Conservation (phyloP, 1,140 invertebrate genomes). For the Holotrichia oblita region DNA sequence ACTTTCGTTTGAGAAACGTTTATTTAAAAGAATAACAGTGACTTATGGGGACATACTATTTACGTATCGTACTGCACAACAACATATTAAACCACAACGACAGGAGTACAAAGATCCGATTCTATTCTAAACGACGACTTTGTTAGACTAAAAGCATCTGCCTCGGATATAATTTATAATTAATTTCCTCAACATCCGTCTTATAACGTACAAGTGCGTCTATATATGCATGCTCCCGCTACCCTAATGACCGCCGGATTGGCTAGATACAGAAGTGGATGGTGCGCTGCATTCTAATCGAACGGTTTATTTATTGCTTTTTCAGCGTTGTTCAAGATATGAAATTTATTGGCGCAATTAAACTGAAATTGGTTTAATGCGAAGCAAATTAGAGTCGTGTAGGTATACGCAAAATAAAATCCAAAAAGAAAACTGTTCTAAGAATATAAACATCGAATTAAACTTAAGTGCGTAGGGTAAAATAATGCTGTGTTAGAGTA, state of each 20-base stretch:
- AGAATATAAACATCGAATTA: neutral
- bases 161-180: conserved; percentile 17
- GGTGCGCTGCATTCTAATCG: conserved; percentile 7
- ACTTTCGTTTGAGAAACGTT: too few relatives aligned
- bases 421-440: neutral
- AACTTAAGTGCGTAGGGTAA: neutral
- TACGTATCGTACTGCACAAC: too few relatives aligned
- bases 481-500: neutral
- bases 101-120: neutral
- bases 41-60: too few relatives aligned
- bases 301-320: conserved; percentile 2
- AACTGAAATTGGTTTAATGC: neutral
- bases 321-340: neutral
- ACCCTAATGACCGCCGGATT: neutral
- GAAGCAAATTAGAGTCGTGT: neutral
- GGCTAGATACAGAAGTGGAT: neutral
- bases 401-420: conserved; percentile 8
- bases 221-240: neutral
- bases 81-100: neutral
- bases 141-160: neutral
- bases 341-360: conserved; percentile 8
- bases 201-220: neutral
- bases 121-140: neutral
- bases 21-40: too few relatives aligned
- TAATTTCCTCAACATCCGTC: conserved; percentile 16